Evolutionary conservation across 1,140 invertebrate genomes (phyloP).

Genomic region (Ostrea edulis): DNA sequence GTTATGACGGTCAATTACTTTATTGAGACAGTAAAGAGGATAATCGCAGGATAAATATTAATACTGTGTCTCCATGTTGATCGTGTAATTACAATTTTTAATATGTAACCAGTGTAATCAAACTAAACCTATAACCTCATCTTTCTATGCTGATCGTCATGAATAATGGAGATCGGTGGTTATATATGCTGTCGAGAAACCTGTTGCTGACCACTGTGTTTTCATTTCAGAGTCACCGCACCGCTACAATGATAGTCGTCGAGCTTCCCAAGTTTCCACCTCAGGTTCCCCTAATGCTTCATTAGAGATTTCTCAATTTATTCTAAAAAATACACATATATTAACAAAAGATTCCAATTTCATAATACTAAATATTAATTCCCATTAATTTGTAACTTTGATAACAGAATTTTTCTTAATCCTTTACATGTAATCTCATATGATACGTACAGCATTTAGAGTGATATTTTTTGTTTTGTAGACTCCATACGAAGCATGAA

Average conservation of each 20-base stretch:
- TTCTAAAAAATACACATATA: neutral
- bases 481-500: constrained; percentile 63
- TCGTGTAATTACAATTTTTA: no score
- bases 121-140: no score
- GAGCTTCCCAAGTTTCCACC: constrained; percentile 56
- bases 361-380: no score
- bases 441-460: neutral
- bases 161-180: neutral
- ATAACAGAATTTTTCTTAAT: no score
- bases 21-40: no score
- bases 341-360: neutral
- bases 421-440: no score
- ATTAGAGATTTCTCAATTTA: neutral
- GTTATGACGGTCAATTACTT: no score
- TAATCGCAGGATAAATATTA: no score
- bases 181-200: neutral
- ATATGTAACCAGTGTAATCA: no score
- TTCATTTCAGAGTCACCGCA: constrained; percentile 53
- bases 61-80: no score
- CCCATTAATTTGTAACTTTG: neutral
- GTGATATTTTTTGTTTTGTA: constrained; percentile 44
- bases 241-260: constrained; percentile 48
- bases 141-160: neutral
- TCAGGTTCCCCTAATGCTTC: constrained; percentile 44
- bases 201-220: neutral